Base-by-base conservation (phyloP, 2,113 vertebrate species). In the Tyto alba region DNA sequence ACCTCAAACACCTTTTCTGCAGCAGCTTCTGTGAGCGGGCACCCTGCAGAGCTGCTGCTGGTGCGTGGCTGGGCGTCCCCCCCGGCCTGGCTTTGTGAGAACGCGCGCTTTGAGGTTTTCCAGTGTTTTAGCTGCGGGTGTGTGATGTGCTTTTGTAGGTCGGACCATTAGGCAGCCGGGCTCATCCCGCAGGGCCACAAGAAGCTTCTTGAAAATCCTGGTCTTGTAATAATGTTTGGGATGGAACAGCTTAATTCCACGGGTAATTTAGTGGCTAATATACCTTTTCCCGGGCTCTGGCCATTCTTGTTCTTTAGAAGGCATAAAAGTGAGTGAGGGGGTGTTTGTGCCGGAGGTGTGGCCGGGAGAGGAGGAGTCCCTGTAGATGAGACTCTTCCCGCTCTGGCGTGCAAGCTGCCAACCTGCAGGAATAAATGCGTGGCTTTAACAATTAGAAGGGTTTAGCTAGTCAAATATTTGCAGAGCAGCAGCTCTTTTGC, bases 91-190 rank as follows among this genome's bases (percentile, higher is more conserved):
- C 40, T 23, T 47, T 47, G 29, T 36, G 41, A 11, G 17, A 43
- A 41, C 4, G 1, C 2, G 3, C 3, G 2, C n/a, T 21, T 73
- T 48, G 29, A 3, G 50, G 30, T 27, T 25, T 40, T 40, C 6
- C 11, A 16, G 8, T 20, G 30, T 7, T 63, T 14, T 26, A 22
- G 9, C 36, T 26, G 50, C 11, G 8, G 38, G 6, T 25, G 21
- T 10, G 17, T 27, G 3, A 16, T 1, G 29, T 29, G 59, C 29
- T n/a, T 13, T 22, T 27, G 38, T 26, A 19, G 38, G 23, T 13
- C 11, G 25, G 48, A 12, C 16, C 7, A 0, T 38, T 7, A 4
- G 34, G 63, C 5, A 5, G 20, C 32, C 4, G 2, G 26, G 52
- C 68, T 40, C 29, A 6, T 32, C 40, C 47, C 1, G 3, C 12